These are phyloP conservation scores for Drosophila nigritarsus DNA, from an alignment of 2,888 invertebrate species.

Conservation along the genomic window DNA sequence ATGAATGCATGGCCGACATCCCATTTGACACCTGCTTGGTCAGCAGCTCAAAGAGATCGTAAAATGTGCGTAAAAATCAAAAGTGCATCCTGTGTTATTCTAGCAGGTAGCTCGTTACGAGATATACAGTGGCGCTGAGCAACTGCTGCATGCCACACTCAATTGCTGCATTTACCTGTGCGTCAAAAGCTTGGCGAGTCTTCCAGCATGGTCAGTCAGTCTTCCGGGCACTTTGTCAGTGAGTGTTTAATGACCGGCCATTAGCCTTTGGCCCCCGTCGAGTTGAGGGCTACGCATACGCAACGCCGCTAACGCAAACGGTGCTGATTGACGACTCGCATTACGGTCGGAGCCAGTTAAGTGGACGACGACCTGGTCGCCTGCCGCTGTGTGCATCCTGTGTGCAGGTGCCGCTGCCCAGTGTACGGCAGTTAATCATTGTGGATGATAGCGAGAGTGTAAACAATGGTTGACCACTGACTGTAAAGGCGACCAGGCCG, in stretches of 20 bases:
- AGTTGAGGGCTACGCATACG: conserved; percentile 90
- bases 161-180: conserved; percentile 70
- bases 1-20: conserved; percentile 7
- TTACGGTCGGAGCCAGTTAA: conserved; percentile 70
- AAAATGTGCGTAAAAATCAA: conserved; percentile 2
- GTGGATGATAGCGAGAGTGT: conserved; percentile 79
- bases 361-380: conserved; percentile 53
- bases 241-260: conserved; percentile 65
- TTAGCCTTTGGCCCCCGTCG: conserved; percentile 60
- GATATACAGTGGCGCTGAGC: conserved; percentile 26
- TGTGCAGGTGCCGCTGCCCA: conserved; percentile 63
- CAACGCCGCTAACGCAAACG: conserved; percentile 88
- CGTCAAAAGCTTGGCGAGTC: conserved; percentile 67
- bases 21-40: conserved; percentile 7
- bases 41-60: conserved; percentile 11
- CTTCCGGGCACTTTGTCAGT: conserved; percentile 75
- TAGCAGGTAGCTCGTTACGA: neutral
- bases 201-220: conserved; percentile 20
- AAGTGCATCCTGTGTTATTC: neutral
- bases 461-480: conserved; percentile 60
- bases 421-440: conserved; percentile 80
- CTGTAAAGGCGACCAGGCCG: conserved; percentile 45
- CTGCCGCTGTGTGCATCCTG: conserved; percentile 66
- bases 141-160: conserved; percentile 53
- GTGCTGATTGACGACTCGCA: conserved; percentile 72